Evolutionary conservation across 2,113 vertebrate species (phyloP), one percentile per base, ranked within the genome.

Genomic region (Furnarius figulus): DNA sequence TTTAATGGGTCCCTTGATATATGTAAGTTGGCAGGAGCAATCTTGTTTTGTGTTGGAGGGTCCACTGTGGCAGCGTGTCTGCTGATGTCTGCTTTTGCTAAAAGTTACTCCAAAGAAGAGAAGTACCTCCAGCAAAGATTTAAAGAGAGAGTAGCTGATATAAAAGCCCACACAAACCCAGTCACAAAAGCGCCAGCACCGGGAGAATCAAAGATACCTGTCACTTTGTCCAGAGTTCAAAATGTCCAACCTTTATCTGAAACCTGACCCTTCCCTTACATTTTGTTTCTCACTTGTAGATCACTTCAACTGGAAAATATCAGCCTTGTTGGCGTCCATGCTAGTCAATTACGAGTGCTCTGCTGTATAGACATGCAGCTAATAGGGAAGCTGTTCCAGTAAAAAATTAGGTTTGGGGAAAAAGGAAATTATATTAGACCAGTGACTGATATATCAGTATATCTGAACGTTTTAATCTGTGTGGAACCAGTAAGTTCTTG

Each of bases 171-270:
- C 22, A 95, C 98, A 44, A 98, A 98, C 63, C 99, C 99, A 12
- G 93, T 99, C 59, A 99, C 98, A 73, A 99, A 98, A 97, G 98
- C 98, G 27, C 99, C 99, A 4, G 98, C 98, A 25, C 99, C 98
- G 0, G 99, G 99, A 78, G 99, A 99, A 81, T 98, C 98, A 50
- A 99, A 99, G 91, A 99, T 99, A 81, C 99, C 99, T 3, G 98
- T 99, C 94, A 99, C 99, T 56, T 97, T 99, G 97, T 99, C 99
- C 96, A 99, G 98, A 98, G 99, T 99, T 90, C 99, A 99, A 70
- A 99, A 98, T 74, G 98, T 99, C 93, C 99, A 99, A 84, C 99
- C 99, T 56, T 87, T 95, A 10, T 96, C 98, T 5, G 98, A 99
- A 89, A 99, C 99, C 97, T 99, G 99, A 99, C 78, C 65, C 21